These are phyloP conservation scores for Xiphophorus couchianus DNA, from an alignment of 2,113 vertebrate species.

Conservation along the genomic window DNA sequence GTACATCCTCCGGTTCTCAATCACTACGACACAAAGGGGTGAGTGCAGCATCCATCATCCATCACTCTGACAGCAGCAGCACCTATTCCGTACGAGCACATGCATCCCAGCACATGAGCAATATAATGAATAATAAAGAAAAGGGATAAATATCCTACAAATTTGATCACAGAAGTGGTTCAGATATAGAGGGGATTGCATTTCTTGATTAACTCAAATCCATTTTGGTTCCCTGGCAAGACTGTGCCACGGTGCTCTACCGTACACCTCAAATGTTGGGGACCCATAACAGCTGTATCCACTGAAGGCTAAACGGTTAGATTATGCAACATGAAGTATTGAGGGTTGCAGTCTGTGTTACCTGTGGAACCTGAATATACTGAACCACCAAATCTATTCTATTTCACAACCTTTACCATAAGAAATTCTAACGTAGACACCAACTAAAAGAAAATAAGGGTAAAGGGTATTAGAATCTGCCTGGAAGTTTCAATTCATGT, in stretches of 20 bases:
- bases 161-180: neutral
- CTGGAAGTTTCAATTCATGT: no score
- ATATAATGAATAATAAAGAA: neutral
- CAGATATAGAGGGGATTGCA: neutral
- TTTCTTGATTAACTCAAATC: neutral
- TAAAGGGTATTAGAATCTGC: no score
- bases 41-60: slow-evolving; percentile 33
- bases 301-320: no score
- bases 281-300: no score
- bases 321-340: no score
- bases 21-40: slow-evolving; percentile 19
- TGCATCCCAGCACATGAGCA: neutral
- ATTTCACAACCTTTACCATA: no score
- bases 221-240: no score
- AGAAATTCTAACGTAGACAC: no score
- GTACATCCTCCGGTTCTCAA: slow-evolving; percentile 15
- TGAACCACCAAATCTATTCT: no score
- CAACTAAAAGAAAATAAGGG: no score
- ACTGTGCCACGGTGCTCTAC: neutral
- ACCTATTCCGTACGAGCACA: neutral
- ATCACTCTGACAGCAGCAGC: slow-evolving; percentile 37
- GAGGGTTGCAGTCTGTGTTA: no score
- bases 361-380: no score
- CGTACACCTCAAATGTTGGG: neutral
- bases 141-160: neutral